Percentiles rank a stretch among this genome's conserved stretches.
Conservation (phyloP, 2,113 vertebrate species). For the Oreotrochilus melanogaster region DNA sequence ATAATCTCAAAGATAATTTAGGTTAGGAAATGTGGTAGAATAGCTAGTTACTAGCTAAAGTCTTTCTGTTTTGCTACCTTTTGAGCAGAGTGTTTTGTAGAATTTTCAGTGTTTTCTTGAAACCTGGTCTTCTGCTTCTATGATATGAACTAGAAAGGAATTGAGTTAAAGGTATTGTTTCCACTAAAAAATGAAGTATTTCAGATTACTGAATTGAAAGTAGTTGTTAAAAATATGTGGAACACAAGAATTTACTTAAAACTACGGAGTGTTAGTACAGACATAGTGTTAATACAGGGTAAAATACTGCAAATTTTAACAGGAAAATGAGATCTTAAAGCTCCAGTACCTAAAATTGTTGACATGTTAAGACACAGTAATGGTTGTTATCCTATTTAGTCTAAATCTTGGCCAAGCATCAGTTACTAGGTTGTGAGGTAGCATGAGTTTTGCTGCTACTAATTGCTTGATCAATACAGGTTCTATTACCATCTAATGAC, state of each 20-base stretch:
- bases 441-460: not conserved
- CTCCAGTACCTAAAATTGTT: not conserved
- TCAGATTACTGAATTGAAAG: not conserved
- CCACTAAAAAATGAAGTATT: not conserved
- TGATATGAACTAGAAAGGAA: not conserved
- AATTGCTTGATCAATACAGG: not conserved
- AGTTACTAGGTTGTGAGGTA: not conserved
- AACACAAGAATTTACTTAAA: not conserved
- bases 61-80: not conserved
- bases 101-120: not conserved
- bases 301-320: not conserved
- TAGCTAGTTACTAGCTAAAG: not conserved
- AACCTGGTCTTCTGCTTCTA: not conserved
- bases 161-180: not conserved
- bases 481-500: not conserved
- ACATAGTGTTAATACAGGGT: not conserved
- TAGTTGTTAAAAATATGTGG: not conserved
- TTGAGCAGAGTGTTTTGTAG: not conserved
- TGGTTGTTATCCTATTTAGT: not conserved
- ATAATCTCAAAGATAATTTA: not conserved
- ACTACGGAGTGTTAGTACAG: not conserved
- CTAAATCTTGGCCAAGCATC: not conserved
- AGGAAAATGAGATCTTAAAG: not conserved
- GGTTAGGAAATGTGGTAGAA: not conserved
- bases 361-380: not conserved